Evolutionary conservation across 2,888 invertebrate genomes (phyloP).

Genomic region (Drosophila imparisetae): DNA sequence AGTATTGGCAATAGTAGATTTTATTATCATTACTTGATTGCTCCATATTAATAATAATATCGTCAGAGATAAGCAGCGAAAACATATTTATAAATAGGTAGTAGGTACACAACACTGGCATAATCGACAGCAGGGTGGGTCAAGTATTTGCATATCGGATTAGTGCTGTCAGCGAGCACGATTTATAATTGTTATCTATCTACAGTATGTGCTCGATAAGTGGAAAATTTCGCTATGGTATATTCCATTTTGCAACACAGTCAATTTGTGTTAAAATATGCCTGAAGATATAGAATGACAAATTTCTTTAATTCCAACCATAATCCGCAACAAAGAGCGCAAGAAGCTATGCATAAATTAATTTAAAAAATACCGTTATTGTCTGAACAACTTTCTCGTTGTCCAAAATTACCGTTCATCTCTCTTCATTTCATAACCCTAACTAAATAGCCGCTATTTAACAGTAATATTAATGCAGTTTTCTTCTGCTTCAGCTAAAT

Average conservation of each 20-base stretch:
- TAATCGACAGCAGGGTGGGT: constrained; percentile 14
- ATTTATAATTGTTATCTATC: background rate
- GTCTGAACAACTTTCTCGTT: background rate
- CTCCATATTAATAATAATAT: constrained; percentile 22
- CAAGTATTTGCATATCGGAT: constrained; percentile 12
- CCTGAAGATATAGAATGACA: background rate
- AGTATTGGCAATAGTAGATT: background rate
- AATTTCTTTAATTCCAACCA: background rate
- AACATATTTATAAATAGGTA: constrained; percentile 29
- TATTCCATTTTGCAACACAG: background rate
- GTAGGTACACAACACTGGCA: constrained; percentile 4
- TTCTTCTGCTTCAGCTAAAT: background rate
- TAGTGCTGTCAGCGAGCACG: background rate
- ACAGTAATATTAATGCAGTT: background rate
- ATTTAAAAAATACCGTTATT: background rate
- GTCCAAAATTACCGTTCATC: background rate
- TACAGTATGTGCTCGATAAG: background rate
- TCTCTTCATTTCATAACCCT: background rate
- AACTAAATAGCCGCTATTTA: background rate
- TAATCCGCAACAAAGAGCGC: background rate
- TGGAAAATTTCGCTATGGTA: background rate
- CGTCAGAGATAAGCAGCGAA: constrained; percentile 29
- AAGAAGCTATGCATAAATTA: background rate
- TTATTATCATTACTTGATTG: constrained; percentile 41
- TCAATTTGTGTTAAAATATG: background rate